Base-by-base conservation (phyloP, 2,113 vertebrate species). In the Vulpes ferrilata region DNA sequence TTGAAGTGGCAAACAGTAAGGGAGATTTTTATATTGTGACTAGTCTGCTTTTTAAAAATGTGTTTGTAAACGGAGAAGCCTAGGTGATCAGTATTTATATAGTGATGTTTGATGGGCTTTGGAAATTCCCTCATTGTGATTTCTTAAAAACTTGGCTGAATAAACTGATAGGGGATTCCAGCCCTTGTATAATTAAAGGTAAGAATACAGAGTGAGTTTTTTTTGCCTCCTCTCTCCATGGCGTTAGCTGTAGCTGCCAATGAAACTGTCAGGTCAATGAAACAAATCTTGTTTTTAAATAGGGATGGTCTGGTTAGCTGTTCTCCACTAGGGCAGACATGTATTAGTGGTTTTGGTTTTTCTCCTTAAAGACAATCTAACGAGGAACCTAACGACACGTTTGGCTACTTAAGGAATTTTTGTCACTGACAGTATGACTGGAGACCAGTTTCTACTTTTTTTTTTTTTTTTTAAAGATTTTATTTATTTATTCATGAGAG, bases 101-200 rank as follows among this genome's bases (percentile, higher is more conserved):
- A 25, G 80, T 88, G 30, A 35, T 80, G 74, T 91, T 95, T 38
- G 64, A 43, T 67, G 92, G 11, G 25, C 83, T 5, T 59, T 98
- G 98, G 98, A 98, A 98, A 97, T 96, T 97, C 98, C 98, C 97
- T 51, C 0, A 86, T 13, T 83, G 59, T 95, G 88, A 88, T 67
- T 99, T 98, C 96, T 97, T 98, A 96, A 98, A 98, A 98, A 96
- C n/a, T 82, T 64, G 65, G 53, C 92, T 92, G 64, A 96, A 96
- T 92, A 85, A 97, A 85, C 51, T 73, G 35, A 84, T 1, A 76
- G 88, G 82, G 94, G 38, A 78, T 93, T 98, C 94, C 94, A 93
- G 95, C 27, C 48, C 48, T 86, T 90, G 35, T 87, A 7, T 84
- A 79, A 85, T 80, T 85, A 80, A 92, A 93, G 88, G 76, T 82